phyloP scores from a whole-genome alignment of 2,888 invertebrate genomes.

The Luperina testacea region DNA sequence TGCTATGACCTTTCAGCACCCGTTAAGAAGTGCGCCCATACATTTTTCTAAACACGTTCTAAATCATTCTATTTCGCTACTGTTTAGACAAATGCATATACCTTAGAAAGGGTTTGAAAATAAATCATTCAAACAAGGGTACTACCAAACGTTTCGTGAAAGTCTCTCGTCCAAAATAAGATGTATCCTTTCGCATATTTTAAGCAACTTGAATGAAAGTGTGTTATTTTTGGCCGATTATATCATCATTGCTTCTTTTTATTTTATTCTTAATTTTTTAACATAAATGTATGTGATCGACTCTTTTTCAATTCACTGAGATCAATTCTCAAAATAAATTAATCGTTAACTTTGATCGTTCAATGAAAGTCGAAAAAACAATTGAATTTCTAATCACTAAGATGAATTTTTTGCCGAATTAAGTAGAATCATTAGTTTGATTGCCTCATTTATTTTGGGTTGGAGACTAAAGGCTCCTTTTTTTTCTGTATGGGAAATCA shows the following conservation, averaged over 20 bases:
- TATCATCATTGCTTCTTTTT: neutral
- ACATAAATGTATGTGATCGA: neutral
- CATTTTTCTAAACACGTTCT: neutral
- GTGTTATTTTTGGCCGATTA: neutral
- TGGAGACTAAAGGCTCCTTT: constrained; percentile 1
- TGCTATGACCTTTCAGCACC: neutral
- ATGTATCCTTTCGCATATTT: constrained; percentile 32
- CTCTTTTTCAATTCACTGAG: too few species aligned
- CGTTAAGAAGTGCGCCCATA: neutral
- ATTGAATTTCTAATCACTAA: neutral
- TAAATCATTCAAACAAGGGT: constrained; percentile 48
- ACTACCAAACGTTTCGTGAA: constrained; percentile 28
- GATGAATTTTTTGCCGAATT: constrained; percentile 9
- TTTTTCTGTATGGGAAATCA: too few species aligned
- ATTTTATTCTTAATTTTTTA: neutral
- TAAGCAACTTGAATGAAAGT: constrained; percentile 25
- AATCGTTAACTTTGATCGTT: constrained; percentile 32
- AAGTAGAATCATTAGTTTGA: constrained; percentile 18
- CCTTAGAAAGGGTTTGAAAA: constrained; percentile 34
- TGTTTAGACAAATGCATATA: constrained; percentile 40
- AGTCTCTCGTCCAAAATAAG: constrained; percentile 21
- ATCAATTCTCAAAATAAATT: constrained; percentile 16
- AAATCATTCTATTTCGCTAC: constrained; percentile 32
- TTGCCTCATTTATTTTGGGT: constrained; percentile 17
- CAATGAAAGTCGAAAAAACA: constrained; percentile 27